phyloP scores from a whole-genome alignment of 1,140 invertebrate genomes.

The Laodelphax striatellus region DNA sequence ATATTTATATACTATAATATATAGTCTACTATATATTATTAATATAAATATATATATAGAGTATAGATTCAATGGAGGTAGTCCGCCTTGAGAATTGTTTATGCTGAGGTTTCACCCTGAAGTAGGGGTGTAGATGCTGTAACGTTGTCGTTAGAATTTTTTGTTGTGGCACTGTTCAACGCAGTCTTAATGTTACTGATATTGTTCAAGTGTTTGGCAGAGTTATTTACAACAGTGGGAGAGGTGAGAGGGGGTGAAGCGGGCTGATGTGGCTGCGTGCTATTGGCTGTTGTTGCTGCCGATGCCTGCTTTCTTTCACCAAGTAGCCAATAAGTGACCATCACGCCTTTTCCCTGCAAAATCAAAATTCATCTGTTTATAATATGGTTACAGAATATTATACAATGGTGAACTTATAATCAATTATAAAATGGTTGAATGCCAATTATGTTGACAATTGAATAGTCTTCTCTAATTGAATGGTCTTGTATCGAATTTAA shows the following conservation, averaged over 20 bases:
- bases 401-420: too few species aligned
- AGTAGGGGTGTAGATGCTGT: slow-evolving; percentile 24
- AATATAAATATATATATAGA: too few species aligned
- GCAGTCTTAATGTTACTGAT: slow-evolving; percentile 16
- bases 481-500: too few species aligned
- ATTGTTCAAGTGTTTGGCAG: slow-evolving; percentile 2
- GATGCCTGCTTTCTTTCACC: slow-evolving; percentile 41
- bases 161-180: background rate
- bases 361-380: slow-evolving; percentile 9
- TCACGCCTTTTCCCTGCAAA: slow-evolving; percentile 72
- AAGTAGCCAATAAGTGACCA: slow-evolving; percentile 83
- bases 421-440: too few species aligned
- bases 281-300: background rate
- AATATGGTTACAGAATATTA: too few species aligned
- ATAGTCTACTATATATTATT: too few species aligned
- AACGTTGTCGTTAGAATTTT: slow-evolving; percentile 20
- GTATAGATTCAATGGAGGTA: too few species aligned
- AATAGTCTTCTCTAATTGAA: too few species aligned
- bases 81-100: background rate
- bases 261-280: background rate
- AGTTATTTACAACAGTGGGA: slow-evolving; percentile 1
- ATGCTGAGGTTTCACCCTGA: slow-evolving; percentile 18
- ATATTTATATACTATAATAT: too few species aligned
- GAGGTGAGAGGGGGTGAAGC: background rate
- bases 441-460: too few species aligned